Percentiles rank a stretch among this genome's conserved stretches.
Conservation (phyloP, 2,797 vertebrate species). For the Bradypodion pumilum region DNA sequence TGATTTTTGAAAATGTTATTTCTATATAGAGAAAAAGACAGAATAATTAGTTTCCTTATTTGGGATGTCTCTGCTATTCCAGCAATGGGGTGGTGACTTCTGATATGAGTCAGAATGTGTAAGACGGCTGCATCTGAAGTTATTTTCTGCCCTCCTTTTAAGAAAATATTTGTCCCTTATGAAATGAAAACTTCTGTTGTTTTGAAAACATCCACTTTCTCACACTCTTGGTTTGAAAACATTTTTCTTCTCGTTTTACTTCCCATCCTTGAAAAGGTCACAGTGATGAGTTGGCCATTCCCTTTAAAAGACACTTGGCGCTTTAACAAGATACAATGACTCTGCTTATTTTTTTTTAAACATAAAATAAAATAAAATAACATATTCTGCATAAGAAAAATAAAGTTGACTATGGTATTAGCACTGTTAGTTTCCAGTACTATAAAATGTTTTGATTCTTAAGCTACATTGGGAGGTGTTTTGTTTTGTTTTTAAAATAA, state of each 20-base stretch:
- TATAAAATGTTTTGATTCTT: conserved; percentile 54
- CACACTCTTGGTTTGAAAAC: conserved; percentile 64
- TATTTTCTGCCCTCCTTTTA: conserved; percentile 59
- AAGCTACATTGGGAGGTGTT: conserved; percentile 59
- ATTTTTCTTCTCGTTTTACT: conserved; percentile 51
- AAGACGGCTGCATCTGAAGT: conserved; percentile 52
- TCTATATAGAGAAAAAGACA: conserved; percentile 29
- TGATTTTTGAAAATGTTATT: conserved; percentile 1
- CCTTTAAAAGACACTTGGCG: conserved; percentile 68
- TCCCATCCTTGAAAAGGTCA: conserved; percentile 61
- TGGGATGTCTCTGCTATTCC: conserved; percentile 55
- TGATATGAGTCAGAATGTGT: conserved; percentile 48
- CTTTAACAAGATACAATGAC: conserved; percentile 69
- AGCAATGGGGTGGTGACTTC: conserved; percentile 37
- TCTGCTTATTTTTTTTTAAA: conserved; percentile 71
- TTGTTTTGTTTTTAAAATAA: conserved; percentile 58
- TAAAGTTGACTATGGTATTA: conserved; percentile 58
- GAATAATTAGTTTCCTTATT: conserved; percentile 38
- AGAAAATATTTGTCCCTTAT: conserved; percentile 68
- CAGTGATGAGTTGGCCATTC: conserved; percentile 62
- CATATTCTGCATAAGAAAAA: conserved; percentile 67
- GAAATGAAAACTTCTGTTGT: conserved; percentile 52
- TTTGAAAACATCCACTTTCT: conserved; percentile 58
- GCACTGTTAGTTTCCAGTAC: conserved; percentile 53
- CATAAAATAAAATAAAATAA: conserved; percentile 55